phyloP scores from a whole-genome alignment of 2,113 vertebrate genomes.

The Carassius auratus region DNA sequence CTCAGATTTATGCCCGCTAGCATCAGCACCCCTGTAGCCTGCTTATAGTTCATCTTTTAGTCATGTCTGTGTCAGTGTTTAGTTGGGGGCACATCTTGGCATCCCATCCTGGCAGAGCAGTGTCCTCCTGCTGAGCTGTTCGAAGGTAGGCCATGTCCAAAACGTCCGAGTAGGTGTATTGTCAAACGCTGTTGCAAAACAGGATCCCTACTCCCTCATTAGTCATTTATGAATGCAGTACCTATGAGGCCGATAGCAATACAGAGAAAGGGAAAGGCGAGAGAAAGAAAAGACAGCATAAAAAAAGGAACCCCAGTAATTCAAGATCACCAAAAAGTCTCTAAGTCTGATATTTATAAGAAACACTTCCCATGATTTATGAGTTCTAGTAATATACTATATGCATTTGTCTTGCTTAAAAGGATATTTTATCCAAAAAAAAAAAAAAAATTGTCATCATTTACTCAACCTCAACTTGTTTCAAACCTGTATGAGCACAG shows the following conservation, averaged over 20 bases:
- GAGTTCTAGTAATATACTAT: not conserved
- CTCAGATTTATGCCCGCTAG: constrained; percentile 18
- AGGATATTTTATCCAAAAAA: too few relatives aligned
- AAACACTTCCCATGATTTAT: not conserved
- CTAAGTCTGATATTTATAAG: not conserved
- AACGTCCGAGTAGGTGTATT: constrained; percentile 46
- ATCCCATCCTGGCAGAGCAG: constrained; percentile 14
- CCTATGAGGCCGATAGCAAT: not conserved
- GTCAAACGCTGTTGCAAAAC: constrained; percentile 57
- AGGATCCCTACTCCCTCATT: constrained; percentile 64
- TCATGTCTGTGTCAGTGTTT: constrained; percentile 30
- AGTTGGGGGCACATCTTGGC: constrained; percentile 18
- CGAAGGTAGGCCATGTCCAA: constrained; percentile 11
- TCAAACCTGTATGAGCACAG: too few relatives aligned
- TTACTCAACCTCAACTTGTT: too few relatives aligned
- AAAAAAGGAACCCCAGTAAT: not conserved
- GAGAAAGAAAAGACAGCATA: not conserved
- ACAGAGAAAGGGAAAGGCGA: constrained; percentile 30
- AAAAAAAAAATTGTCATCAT: too few relatives aligned
- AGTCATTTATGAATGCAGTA: constrained; percentile 69
- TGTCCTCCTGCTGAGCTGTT: constrained; percentile 30
- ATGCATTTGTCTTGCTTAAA: not conserved
- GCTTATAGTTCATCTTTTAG: constrained; percentile 20
- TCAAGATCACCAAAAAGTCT: not conserved
- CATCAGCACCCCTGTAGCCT: not conserved